Base-by-base conservation (phyloP, 1,140 invertebrate genomes). In the Solenopsis fugax region DNA sequence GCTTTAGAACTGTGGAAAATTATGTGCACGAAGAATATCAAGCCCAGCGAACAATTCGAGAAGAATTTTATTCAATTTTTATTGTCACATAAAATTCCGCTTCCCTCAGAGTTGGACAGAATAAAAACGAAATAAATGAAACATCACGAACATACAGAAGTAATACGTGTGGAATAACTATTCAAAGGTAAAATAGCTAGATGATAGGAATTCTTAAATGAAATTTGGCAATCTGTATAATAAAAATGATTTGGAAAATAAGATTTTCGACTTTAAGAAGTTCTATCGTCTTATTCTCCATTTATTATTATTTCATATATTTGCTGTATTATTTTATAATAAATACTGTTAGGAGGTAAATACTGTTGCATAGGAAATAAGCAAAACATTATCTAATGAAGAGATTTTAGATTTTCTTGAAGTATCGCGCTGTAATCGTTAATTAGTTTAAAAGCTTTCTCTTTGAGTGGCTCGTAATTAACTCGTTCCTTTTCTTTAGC, bases 1-100 rank as follows among this genome's bases (percentile, higher is more conserved):
- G 95, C 95, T 1, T 24, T 95, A 4, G 85, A 92, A 0, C 91
- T 96, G 5, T 96, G 93, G 92, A 91, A 93, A 13, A 89, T 94
- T 86, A 95, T 96, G 94, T 91, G 95, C 85, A 94, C 94, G 52
- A 90, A 91, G 16, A 93, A 96, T 80, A 87, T 95, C 34, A 86
- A 87, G 6, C 93, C 94, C 0, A 94, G 93, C 2, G 87, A 94
- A 82, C 92, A 93, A 64, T 95, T 96, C 62, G 76, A 95, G 9
- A 41, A 16, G 0, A 56, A 0, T 0, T 88, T 81, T 37, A 69
- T 0, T 21, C 21, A n/a, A 16, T 62, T 87, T 21, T 18, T 48
- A 13, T 12, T 10, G 4, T 12, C 10, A 29, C n/a, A 81, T 82
- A 76, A 82, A 48, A 12, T 69, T 29, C 18, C 50, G 5, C 18